Conservation (phyloP, 2,888 invertebrate genomes). For the Meta bourneti region DNA sequence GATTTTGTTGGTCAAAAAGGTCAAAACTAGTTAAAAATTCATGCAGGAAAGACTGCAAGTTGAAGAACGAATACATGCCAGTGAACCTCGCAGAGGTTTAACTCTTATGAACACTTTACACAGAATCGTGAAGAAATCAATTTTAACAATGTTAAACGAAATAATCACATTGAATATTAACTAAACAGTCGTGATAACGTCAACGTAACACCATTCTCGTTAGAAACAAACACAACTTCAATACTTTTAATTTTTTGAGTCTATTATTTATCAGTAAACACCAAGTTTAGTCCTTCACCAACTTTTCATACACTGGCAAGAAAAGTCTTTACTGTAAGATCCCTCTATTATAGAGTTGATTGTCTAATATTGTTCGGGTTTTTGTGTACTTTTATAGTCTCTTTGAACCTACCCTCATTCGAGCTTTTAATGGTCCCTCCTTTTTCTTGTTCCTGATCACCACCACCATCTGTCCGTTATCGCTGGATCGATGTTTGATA, state of each 20-base stretch:
- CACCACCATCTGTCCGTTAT: not conserved
- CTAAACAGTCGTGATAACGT: too few species aligned
- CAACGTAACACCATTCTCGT: too few species aligned
- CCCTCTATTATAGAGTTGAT: not conserved
- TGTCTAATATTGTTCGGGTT: not conserved
- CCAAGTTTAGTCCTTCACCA: not conserved
- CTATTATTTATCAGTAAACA: not conserved
- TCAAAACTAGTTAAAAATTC: too few species aligned
- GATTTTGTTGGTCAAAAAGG: too few species aligned
- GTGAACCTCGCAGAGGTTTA: too few species aligned
- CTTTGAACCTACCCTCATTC: not conserved
- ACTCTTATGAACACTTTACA: too few species aligned
- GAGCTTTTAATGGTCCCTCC: not conserved
- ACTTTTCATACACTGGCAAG: not conserved
- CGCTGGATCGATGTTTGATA: not conserved
- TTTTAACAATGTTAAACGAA: too few species aligned
- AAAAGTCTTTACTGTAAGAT: not conserved
- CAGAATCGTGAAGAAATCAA: too few species aligned
- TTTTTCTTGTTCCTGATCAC: not conserved
- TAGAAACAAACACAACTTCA: not conserved
- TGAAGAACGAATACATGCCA: too few species aligned
- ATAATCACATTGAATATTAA: too few species aligned
- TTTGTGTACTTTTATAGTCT: not conserved
- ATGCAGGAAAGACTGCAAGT: too few species aligned
- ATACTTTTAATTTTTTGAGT: not conserved